Evolutionary conservation across 2,797 vertebrate species (phyloP), one percentile per base, ranked within the genome.

Genomic region (Diplodus sargus): DNA sequence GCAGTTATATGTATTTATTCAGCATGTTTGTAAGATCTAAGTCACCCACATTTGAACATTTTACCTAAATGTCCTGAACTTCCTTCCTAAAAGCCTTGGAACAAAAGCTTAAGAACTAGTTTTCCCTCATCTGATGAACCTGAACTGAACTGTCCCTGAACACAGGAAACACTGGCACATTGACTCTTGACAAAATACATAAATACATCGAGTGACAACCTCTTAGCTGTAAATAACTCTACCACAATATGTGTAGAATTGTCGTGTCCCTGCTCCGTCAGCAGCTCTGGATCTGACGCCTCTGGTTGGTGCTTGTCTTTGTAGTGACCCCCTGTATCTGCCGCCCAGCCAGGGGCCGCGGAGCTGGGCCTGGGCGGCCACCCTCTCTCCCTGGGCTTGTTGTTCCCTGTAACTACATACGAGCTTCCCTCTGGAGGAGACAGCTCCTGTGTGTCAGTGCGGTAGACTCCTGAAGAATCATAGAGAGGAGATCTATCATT

Each of bases 221-320:
- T 69, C 23, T 43, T 45, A 1, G 5, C 28, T 39, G 34, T 23
- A 42, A 51, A 56, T 28, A 58, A 67, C 20, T 70, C 42, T 87
- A 95, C 92, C 84, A 94, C 79, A 23, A 91, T 90, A 74, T 92
- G 92, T 71, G 91, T 90, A 2, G 89, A 85, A 30, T 91, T 93
- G 60, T 81, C 68, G 2, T 91, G 91, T 17, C 84, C 83, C 14
- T 93, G 90, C 76, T 92, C 92, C 74, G 88, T 88, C 78, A 94
- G 82, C 76, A 93, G 69, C 56, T 93, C 90, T 8, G 86, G 68
- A 22, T 93, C 82, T 0, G 68, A 74, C 52, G 91, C 91, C 2
- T 91, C 87, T 18, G 83, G 80, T 43, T 70, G 84, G 57, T 90
- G 82, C 48, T 88, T 90, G 67, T 92, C 84, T 67, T 88, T 85